Evolutionary conservation across 1,140 invertebrate species (phyloP), one percentile per base, ranked within the genome.

Genomic region (Bursaphelenchus mucronatus): DNA sequence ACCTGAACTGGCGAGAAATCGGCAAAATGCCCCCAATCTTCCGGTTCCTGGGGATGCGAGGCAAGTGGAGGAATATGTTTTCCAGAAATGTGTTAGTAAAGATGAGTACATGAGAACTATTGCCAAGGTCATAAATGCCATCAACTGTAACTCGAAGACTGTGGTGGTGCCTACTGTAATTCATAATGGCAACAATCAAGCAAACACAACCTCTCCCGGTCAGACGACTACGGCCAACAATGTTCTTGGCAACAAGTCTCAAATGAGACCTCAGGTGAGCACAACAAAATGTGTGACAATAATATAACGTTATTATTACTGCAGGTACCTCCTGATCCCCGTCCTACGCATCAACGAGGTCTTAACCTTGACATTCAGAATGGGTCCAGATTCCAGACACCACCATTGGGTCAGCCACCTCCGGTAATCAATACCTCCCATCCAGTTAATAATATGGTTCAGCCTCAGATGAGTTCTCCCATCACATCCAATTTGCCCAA

Each of bases 51-150:
- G 78, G 2, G 79, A 80, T 67, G 78, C 78, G 7, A 19, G 79
- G 44, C 79, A 76, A 58, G 78, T 80, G 11, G 78, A 80, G 58
- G 78, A 80, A 30, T 80, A 80, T 54, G 78, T 80, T 6, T 80
- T 80, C 64, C 77, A 80, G 56, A 80, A 80, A 50, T 80, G 78
- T 61, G 58, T 66, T 13, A 73, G 73, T 59, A 80, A 80, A 52
- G 78, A 81, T 56, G 79, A 80, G 58, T 80, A 80, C 55, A 81
- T 80, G 78, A 49, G 47, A 49, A 80, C 78, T 4, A 80, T 80
- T 58, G 79, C 78, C 8, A 80, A 80, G 59, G 73, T 76, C 19
- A 80, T 80, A 15, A 80, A 80, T 58, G 78, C 78, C 0, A 80
- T 80, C 43, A 80, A 80, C 61, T 80, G 78, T 67, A 80, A 80